Conservation (phyloP, 2,888 invertebrate species). For the Drosophila neotestacea region DNA sequence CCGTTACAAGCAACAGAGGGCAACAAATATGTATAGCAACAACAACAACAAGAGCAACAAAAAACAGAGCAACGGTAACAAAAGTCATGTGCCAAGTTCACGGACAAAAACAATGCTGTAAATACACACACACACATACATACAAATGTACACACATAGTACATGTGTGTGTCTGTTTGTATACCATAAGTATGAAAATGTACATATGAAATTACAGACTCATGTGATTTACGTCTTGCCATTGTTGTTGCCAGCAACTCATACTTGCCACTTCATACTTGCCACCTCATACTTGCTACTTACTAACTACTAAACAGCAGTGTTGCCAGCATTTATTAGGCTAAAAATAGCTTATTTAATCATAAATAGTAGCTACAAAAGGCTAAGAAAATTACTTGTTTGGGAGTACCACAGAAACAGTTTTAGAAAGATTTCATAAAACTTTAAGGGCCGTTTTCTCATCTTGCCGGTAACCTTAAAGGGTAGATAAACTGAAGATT, state of each 20-base stretch:
- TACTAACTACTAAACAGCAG: constrained; percentile 5
- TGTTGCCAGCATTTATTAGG: too few species aligned
- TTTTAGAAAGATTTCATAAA: too few species aligned
- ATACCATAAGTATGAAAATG: constrained; percentile 43
- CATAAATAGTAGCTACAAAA: too few species aligned
- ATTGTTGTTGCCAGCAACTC: constrained; percentile 59
- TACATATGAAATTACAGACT: constrained; percentile 70
- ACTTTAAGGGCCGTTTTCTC: too few species aligned
- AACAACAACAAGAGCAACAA: not conserved
- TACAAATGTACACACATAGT: not conserved
- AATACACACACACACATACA: too few species aligned
- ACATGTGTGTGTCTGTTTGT: constrained; percentile 23
- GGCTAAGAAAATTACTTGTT: too few species aligned
- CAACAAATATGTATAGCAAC: not conserved
- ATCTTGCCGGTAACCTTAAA: too few species aligned
- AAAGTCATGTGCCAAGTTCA: constrained; percentile 79
- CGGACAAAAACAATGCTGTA: constrained; percentile 60
- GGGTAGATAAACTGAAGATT: too few species aligned
- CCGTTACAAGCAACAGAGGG: constrained; percentile 61
- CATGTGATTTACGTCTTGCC: constrained; percentile 69
- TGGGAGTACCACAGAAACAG: too few species aligned
- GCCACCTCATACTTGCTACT: constrained; percentile 14
- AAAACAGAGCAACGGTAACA: constrained; percentile 56
- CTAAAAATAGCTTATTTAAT: too few species aligned
- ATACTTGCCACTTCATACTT: constrained; percentile 42